Conservation (phyloP, 2,888 invertebrate species). For the Cremastinae sp. region DNA sequence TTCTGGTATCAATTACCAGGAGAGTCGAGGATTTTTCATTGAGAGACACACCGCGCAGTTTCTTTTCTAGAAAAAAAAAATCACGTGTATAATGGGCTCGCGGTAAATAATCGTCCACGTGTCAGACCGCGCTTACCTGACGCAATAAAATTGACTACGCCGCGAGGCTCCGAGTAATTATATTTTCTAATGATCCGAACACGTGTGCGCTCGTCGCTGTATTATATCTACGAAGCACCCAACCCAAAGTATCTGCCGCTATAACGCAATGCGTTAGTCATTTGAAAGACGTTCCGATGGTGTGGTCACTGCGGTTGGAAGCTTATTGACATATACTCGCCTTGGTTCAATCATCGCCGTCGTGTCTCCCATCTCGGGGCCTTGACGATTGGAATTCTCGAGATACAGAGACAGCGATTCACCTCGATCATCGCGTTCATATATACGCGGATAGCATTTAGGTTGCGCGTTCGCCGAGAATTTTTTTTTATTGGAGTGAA, state of each 20-base stretch:
- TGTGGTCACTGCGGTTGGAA: conserved; percentile 42
- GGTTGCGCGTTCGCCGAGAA: too few species aligned
- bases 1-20: background rate
- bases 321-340: conserved; percentile 31
- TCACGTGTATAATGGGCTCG: conserved; percentile 2
- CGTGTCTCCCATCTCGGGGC: conserved; percentile 26
- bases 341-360: conserved; percentile 51
- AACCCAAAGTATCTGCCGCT: conserved; percentile 26
- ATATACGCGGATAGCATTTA: too few species aligned
- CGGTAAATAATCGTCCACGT: conserved; percentile 40
- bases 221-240: conserved; percentile 6
- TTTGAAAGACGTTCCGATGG: conserved; percentile 68
- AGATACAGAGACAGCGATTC: too few species aligned
- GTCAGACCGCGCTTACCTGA: conserved; percentile 13
- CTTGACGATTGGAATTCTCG: conserved; percentile 32
- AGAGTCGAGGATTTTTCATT: conserved; percentile 36
- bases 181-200: conserved; percentile 48
- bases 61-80: background rate
- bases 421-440: too few species aligned
- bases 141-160: conserved; percentile 28
- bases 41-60: conserved; percentile 4
- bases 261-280: conserved; percentile 68
- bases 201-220: conserved; percentile 19
- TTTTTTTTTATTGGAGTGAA: too few species aligned
- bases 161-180: conserved; percentile 49